Percentiles rank a stretch among this genome's conserved stretches.
phyloP scores from a whole-genome alignment of 2,797 vertebrate species.

The Squalus acanthias region DNA sequence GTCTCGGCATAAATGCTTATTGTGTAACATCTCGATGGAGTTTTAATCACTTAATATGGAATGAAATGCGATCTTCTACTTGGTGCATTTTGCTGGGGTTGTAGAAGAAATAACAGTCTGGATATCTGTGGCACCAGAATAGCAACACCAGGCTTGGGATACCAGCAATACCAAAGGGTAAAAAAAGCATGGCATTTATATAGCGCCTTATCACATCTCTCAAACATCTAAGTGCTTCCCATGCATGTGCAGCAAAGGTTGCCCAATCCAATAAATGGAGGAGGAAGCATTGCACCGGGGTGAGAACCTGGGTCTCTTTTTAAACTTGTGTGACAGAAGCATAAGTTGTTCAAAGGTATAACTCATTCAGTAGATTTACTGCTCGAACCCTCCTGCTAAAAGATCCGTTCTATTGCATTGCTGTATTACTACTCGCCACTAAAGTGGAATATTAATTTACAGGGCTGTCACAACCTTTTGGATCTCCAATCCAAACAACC shows the following conservation, averaged over 20 bases:
- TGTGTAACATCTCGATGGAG: neutral
- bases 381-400: neutral
- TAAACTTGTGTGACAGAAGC: neutral
- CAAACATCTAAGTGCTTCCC: no score
- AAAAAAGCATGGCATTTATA: neutral
- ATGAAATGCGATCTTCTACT: neutral
- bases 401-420: neutral
- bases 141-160: neutral
- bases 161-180: neutral
- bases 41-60: neutral
- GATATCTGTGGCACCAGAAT: neutral
- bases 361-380: neutral
- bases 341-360: neutral
- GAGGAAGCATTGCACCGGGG: neutral
- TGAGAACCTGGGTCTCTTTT: neutral
- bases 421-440: neutral
- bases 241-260: neutral
- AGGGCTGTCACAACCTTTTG: slow-evolving; percentile 41
- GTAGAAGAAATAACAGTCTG: neutral
- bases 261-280: neutral
- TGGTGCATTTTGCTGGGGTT: neutral
- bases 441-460: slow-evolving; percentile 12
- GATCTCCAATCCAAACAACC: slow-evolving; percentile 43
- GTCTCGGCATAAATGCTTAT: neutral
- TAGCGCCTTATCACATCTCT: neutral